A percentile compares a stretch with the other conserved stretches of the same genome.
Conservation (phyloP, 2,888 invertebrate genomes). For the Lycocerus yunnanus region DNA sequence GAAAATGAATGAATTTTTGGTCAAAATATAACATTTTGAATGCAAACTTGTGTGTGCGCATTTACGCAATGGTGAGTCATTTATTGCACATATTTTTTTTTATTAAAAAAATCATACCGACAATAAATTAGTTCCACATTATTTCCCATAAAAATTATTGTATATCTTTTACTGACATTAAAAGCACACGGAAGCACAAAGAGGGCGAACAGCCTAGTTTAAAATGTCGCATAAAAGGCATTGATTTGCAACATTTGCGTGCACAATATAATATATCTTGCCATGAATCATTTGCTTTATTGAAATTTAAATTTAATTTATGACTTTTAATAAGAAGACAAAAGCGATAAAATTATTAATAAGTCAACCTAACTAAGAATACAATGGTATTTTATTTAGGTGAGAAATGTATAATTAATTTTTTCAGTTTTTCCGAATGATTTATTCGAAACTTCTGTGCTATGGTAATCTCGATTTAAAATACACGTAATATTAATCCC, state of each 20-base stretch:
- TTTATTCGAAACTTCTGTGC: neutral
- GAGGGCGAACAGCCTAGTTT: neutral
- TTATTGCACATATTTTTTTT: neutral
- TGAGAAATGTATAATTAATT: slow-evolving; percentile 1
- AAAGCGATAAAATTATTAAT: slow-evolving; percentile 16
- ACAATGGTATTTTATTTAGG: neutral
- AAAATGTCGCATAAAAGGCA: slow-evolving; percentile 15
- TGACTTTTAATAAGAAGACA: slow-evolving; percentile 16
- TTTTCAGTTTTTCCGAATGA: neutral
- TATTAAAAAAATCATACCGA: neutral
- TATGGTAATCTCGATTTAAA: neutral
- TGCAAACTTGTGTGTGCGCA: neutral
- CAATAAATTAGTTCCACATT: slow-evolving; percentile 5
- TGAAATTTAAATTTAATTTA: slow-evolving; percentile 17
- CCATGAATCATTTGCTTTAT: slow-evolving; percentile 15
- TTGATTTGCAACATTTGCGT: slow-evolving; percentile 20
- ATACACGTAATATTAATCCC: neutral
- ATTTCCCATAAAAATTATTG: slow-evolving; percentile 3
- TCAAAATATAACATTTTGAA: neutral
- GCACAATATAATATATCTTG: slow-evolving; percentile 17
- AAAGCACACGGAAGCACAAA: neutral
- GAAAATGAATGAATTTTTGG: neutral
- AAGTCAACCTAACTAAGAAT: neutral
- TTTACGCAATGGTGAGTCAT: neutral
- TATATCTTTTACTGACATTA: neutral